phyloP scores from a whole-genome alignment of 2,888 invertebrate genomes.

The Drosophila buzzatii region DNA sequence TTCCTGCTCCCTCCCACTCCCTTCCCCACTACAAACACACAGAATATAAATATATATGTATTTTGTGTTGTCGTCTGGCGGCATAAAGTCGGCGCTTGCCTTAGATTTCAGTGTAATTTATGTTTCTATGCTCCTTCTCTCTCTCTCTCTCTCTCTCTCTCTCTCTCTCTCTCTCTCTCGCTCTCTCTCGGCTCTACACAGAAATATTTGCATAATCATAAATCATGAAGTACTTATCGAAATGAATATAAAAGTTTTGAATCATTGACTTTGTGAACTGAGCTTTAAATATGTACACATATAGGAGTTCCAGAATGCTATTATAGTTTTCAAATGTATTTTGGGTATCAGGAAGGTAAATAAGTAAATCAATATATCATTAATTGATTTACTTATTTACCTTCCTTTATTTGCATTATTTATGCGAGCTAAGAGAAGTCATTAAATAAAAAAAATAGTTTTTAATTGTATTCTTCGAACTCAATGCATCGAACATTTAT shows the following conservation, averaged over 20 bases:
- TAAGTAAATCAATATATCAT: too few species aligned
- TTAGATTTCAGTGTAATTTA: constrained; percentile 70
- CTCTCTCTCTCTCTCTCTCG: constrained; percentile 1
- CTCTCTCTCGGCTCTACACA: neutral
- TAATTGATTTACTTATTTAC: neutral
- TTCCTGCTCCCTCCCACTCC: neutral
- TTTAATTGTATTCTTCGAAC: neutral
- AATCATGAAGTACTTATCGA: constrained; percentile 48
- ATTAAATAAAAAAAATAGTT: neutral
- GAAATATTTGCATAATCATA: constrained; percentile 36
- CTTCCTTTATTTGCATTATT: neutral
- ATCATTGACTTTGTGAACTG: constrained; percentile 20
- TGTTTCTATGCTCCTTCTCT: constrained; percentile 59
- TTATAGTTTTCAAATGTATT: neutral
- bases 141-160: neutral
- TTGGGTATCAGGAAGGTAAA: neutral
- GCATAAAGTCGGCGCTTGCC: constrained; percentile 27
- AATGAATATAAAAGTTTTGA: constrained; percentile 16
- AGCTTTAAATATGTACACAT: neutral
- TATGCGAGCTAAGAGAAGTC: neutral
- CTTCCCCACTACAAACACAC: neutral
- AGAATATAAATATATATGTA: constrained; percentile 20
- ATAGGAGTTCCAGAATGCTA: neutral
- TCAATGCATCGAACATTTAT: too few species aligned
- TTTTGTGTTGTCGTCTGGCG: constrained; percentile 27